A percentile compares a stretch with the other conserved stretches of the same genome.
Evolutionary conservation across 2,113 vertebrate genomes (phyloP).

Genomic region (Gyps fulvus): DNA sequence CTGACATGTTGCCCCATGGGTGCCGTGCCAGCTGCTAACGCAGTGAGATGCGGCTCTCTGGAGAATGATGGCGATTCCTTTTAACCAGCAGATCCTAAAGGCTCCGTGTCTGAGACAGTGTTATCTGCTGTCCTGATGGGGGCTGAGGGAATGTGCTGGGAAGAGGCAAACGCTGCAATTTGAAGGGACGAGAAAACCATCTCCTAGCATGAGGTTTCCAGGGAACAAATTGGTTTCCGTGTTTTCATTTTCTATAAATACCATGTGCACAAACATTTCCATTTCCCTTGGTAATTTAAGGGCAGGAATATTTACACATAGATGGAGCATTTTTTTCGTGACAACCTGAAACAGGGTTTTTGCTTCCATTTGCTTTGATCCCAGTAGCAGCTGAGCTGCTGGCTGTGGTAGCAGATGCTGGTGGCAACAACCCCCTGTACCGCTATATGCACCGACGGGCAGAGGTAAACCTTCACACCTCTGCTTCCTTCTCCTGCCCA

Average conservation of each 20-base stretch:
- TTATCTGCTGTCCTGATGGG: fast-evolving
- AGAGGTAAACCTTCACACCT: neutral
- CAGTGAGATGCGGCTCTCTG: fast-evolving
- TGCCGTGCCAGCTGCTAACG: fast-evolving
- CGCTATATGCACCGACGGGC: fast-evolving
- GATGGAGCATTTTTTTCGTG: neutral
- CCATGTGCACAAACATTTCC: neutral
- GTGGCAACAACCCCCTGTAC: neutral
- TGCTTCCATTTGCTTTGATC: neutral
- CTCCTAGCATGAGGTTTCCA: neutral
- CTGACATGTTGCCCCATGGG: fast-evolving
- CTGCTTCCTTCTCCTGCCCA: neutral
- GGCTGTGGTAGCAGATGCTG: neutral
- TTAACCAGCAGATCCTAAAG: neutral
- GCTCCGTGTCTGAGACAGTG: fast-evolving
- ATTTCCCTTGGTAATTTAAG: neutral
- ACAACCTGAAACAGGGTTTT: fast-evolving
- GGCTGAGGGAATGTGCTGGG: fast-evolving
- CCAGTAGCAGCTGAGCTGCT: neutral
- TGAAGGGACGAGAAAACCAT: neutral
- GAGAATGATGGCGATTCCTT: fast-evolving
- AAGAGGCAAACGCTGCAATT: neutral
- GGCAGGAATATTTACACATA: neutral
- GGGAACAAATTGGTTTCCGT: neutral
- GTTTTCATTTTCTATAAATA: slow-evolving; percentile 1